phyloP scores from a whole-genome alignment of 64 coral and sea anemone genomes.

The Stylophora pistillata region DNA sequence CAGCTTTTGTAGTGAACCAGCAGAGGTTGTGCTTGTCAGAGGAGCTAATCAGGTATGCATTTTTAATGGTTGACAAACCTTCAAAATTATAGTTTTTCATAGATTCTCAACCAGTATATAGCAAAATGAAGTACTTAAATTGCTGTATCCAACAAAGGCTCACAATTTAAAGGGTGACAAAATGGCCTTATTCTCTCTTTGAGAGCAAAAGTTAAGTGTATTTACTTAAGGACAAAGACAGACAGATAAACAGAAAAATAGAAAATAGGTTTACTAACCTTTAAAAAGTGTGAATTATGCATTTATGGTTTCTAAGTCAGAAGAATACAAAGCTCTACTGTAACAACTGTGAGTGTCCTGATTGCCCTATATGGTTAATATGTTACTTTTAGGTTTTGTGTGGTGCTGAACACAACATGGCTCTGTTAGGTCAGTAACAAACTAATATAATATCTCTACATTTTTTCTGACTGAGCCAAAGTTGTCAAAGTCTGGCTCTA shows the following conservation, averaged over 20 bases:
- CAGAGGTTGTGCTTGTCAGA: constrained; percentile 5
- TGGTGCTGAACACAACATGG: constrained; percentile 90
- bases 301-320: too few species aligned
- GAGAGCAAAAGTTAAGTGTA: background rate
- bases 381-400: constrained; percentile 56
- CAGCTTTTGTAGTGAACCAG: constrained; percentile 50
- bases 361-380: background rate
- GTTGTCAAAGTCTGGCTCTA: background rate
- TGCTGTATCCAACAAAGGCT: too few species aligned
- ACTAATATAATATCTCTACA: background rate
- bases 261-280: too few species aligned
- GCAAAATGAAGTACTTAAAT: too few species aligned
- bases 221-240: background rate
- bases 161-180: too few species aligned
- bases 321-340: too few species aligned
- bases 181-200: too few species aligned
- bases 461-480: background rate
- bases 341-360: background rate
- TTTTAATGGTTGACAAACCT: background rate
- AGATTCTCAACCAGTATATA: too few species aligned
- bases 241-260: background rate
- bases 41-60: constrained; percentile 54
- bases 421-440: constrained; percentile 59
- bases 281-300: too few species aligned
- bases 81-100: background rate